Evolutionary conservation across 2,113 vertebrate genomes (phyloP), one percentile per base, ranked within the genome.

Genomic region (Heteronetta atricapilla): DNA sequence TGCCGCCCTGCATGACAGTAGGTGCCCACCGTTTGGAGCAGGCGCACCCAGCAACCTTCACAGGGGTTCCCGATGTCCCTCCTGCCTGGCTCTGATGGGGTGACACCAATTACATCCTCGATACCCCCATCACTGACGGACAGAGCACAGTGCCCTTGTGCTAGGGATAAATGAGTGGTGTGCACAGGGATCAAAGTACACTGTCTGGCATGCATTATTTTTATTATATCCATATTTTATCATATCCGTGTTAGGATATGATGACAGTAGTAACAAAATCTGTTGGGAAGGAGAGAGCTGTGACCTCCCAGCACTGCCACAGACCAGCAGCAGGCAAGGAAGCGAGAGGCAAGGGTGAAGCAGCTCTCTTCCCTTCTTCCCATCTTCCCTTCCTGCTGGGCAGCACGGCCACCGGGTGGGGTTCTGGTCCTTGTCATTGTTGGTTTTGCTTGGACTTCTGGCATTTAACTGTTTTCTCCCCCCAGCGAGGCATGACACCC

Each of bases 121-220:
- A 38, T 22, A 53, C 13, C 48, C 28, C 18, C 11, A 14, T 3
- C 40, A 20, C 67, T 36, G 12, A 38, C 46, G 7, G 42, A 68
- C 5, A 63, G n/a, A 34, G 26, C 34, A 20, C 0, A 9, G 46
- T 26, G 21, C 0, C 0, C 29, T 29, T 7, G 4, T 36, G 22
- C 31, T 3, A 13, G 23, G 69, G 23, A 10, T 29, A 28, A 70
- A 34, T 42, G 58, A 13, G 22, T 2, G 26, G 52, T 8, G 9
- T 1, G 23, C 11, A 6, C 7, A 48, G 26, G 44, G 25, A 58
- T 23, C 11, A 48, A 58, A 7, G 28, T 4, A 3, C 5, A 33
- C 23, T 22, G 38, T 46, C 44, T 46, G 44, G 44, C 44, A 44
- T 8, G 17, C 17, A 18, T 44, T 44, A 44, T 44, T 44, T 44